These are phyloP conservation scores for Megaleporinus macrocephalus DNA, from an alignment of 2,113 vertebrate genomes.

Conservation along the genomic window DNA sequence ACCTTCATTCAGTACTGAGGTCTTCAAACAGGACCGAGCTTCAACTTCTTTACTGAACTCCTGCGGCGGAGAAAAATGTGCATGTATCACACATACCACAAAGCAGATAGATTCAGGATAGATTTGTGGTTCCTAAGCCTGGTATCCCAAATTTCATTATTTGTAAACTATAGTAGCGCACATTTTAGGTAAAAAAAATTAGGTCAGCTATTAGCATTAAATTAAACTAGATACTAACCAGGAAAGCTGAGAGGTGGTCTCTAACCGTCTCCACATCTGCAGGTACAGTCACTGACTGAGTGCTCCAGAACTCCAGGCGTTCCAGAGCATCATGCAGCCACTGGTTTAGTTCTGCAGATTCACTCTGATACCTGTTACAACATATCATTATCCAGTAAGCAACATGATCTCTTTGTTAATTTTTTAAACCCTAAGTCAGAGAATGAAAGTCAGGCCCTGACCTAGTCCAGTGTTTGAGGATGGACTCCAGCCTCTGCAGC, in stretches of 20 bases:
- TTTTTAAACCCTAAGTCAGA: neutral
- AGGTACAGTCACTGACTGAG: conserved; percentile 91
- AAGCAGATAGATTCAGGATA: neutral
- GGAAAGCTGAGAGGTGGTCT: conserved; percentile 90
- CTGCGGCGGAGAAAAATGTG: conserved; percentile 65
- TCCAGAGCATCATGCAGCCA: conserved; percentile 91
- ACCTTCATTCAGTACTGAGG: conserved; percentile 89
- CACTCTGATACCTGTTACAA: conserved; percentile 86
- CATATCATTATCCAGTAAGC: neutral
- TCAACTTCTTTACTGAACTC: conserved; percentile 98
- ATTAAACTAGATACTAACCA: conserved; percentile 81
- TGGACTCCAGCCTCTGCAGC: conserved; percentile 89
- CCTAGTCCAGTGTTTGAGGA: conserved; percentile 87
- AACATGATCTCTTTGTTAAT: neutral
- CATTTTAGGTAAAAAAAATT: no score
- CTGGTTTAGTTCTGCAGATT: conserved; percentile 84
- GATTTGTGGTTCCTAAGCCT: no score
- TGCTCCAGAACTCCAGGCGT: conserved; percentile 91
- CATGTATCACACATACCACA: neutral
- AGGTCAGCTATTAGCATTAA: no score
- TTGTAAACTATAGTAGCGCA: no score
- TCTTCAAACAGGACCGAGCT: conserved; percentile 87
- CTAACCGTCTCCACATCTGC: conserved; percentile 92
- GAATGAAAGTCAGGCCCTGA: neutral
- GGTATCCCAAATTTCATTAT: no score